These are phyloP conservation scores for Maniola jurtina DNA, from an alignment of 1,140 invertebrate species.

Conservation along the genomic window DNA sequence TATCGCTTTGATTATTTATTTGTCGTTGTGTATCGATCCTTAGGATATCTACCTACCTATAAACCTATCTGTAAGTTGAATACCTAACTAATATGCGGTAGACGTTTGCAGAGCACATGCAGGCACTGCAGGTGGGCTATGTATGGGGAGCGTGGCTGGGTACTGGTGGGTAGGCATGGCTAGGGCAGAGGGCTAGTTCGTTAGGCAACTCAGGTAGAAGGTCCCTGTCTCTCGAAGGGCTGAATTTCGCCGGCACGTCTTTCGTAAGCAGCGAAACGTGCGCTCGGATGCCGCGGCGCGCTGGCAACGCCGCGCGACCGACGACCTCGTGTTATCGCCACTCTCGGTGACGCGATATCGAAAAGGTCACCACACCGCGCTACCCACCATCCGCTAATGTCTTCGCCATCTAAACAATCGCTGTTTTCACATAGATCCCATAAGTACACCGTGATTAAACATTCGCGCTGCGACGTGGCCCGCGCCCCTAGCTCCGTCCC, in stretches of 20 bases:
- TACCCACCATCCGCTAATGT: slow-evolving; percentile 47
- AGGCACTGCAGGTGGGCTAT: too few species aligned
- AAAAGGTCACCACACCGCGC: slow-evolving; percentile 61
- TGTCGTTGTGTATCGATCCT: too few species aligned
- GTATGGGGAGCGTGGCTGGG: too few species aligned
- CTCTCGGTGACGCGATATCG: slow-evolving; percentile 58
- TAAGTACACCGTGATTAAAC: slow-evolving; percentile 62
- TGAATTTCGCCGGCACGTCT: slow-evolving; percentile 55
- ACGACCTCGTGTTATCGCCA: slow-evolving; percentile 71
- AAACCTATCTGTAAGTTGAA: too few species aligned
- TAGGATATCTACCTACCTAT: too few species aligned
- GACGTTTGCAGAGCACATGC: too few species aligned
- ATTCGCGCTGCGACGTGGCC: slow-evolving; percentile 57
- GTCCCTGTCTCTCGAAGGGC: slow-evolving; percentile 40
- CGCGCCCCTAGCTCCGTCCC: slow-evolving; percentile 50
- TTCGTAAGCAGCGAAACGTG: slow-evolving; percentile 65
- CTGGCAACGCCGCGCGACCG: slow-evolving; percentile 71
- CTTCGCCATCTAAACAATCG: slow-evolving; percentile 60
- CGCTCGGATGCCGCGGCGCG: slow-evolving; percentile 51
- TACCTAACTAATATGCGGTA: too few species aligned
- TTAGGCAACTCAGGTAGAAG: slow-evolving; percentile 34
- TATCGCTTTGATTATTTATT: too few species aligned
- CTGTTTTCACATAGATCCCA: slow-evolving; percentile 56
- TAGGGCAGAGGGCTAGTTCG: slow-evolving; percentile 39
- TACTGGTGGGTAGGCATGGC: too few species aligned